Evolutionary conservation across 2,113 vertebrate species (phyloP).

Genomic region (Ascaphus truei): DNA sequence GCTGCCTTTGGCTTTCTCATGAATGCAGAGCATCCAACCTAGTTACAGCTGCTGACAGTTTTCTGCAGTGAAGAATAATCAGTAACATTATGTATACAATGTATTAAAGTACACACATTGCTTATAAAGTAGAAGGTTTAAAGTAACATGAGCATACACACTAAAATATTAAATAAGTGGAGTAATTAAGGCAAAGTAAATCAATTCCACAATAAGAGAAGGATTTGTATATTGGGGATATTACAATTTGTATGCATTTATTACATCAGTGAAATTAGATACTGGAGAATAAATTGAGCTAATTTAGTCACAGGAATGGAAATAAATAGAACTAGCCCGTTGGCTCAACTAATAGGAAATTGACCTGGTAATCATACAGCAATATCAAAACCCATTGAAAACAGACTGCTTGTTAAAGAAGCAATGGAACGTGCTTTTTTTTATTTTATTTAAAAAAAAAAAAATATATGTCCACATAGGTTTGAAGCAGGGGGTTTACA

Average conservation of each 20-base stretch:
- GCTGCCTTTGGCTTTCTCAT: background rate
- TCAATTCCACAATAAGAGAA: conserved; percentile 13
- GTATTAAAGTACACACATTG: background rate
- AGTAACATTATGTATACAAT: background rate
- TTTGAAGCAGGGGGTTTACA: too few relatives aligned
- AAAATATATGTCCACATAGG: too few relatives aligned
- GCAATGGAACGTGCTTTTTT: too few relatives aligned
- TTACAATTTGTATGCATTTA: background rate
- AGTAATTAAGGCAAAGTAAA: background rate
- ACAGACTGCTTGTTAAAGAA: too few relatives aligned
- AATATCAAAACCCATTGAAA: too few relatives aligned
- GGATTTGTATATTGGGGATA: conserved; percentile 2
- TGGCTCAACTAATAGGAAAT: background rate
- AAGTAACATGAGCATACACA: background rate
- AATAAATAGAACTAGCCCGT: background rate
- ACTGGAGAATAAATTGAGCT: background rate
- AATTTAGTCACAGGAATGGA: background rate
- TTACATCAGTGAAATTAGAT: background rate
- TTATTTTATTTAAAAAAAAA: too few relatives aligned
- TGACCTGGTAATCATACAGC: background rate
- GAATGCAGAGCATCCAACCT: background rate
- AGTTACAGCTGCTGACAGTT: background rate
- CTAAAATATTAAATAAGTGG: background rate
- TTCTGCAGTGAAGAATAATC: background rate
- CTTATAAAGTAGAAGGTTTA: background rate